Evolutionary conservation across 2,888 invertebrate genomes (phyloP).

Genomic region (Melinaea menophilus): DNA sequence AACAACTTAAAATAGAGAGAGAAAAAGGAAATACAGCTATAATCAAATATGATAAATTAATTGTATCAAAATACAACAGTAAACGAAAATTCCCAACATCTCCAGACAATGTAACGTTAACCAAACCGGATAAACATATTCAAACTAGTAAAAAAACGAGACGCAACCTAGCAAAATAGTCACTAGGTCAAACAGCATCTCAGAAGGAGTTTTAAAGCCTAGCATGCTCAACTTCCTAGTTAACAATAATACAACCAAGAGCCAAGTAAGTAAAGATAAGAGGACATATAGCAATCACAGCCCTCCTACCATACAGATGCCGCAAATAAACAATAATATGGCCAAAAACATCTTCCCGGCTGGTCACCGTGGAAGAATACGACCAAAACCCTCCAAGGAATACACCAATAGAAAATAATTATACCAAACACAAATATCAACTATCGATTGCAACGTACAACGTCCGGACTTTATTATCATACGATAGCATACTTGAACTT

Average conservation of each 20-base stretch:
- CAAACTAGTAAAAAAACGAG: conserved; percentile 30
- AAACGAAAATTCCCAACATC: conserved; percentile 27
- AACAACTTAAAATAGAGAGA: conserved; percentile 23
- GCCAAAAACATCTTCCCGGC: conserved; percentile 27
- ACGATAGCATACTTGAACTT: conserved; percentile 30
- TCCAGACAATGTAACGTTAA: conserved; percentile 15
- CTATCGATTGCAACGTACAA: conserved; percentile 24
- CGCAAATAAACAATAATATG: conserved; percentile 4
- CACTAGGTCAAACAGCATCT: conserved; percentile 24
- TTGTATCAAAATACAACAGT: conserved; percentile 16
- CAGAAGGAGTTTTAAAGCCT: conserved; percentile 32
- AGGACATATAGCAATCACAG: conserved; percentile 25
- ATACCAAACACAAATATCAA: not conserved
- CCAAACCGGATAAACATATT: not conserved
- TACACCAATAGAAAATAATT: not conserved
- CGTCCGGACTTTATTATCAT: conserved; percentile 29
- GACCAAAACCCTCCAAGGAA: conserved; percentile 35
- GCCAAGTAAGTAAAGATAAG: conserved; percentile 8
- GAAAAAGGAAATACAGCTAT: conserved; percentile 28
- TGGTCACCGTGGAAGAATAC: conserved; percentile 10
- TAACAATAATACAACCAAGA: conserved; percentile 25
- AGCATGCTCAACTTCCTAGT: conserved; percentile 29
- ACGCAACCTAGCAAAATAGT: not conserved
- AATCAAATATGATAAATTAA: conserved; percentile 33
- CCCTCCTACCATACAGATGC: conserved; percentile 10